These are phyloP conservation scores for Rhinella marina DNA, from an alignment of 2,797 vertebrate genomes.

Conservation along the genomic window DNA sequence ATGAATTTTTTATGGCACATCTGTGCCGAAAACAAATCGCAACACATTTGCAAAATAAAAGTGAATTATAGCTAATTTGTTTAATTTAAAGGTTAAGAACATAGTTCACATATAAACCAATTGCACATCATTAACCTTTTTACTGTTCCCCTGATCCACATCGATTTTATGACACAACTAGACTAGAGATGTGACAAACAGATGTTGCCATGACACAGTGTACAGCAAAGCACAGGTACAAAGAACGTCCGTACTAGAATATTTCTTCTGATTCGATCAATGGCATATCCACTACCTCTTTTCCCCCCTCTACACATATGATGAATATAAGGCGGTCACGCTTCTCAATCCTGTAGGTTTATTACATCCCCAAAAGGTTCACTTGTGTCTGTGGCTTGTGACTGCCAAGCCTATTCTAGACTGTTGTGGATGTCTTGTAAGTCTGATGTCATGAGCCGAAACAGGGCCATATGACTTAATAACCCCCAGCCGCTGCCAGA, in stretches of 20 bases:
- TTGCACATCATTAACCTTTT: conserved; percentile 36
- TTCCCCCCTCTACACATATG: neutral
- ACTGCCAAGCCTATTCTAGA: conserved; percentile 38
- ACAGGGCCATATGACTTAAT: conserved; percentile 49
- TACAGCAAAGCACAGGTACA: neutral
- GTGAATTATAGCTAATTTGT: conserved; percentile 12
- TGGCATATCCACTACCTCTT: neutral
- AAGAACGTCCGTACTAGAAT: neutral
- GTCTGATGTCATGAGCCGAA: conserved; percentile 50
- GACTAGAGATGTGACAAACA: conserved; percentile 4
- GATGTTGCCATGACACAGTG: neutral
- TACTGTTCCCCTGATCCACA: neutral
- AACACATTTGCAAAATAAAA: neutral
- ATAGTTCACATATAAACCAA: conserved; percentile 25
- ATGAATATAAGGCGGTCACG: neutral
- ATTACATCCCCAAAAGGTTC: conserved; percentile 52
- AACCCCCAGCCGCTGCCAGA: conserved; percentile 24
- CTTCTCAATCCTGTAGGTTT: conserved; percentile 48
- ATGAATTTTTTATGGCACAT: conserved; percentile 15
- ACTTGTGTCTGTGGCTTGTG: conserved; percentile 32
- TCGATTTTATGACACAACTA: conserved; percentile 22
- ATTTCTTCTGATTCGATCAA: neutral
- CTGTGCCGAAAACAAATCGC: conserved; percentile 10
- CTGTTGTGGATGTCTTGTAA: conserved; percentile 31
- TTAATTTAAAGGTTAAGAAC: conserved; percentile 25